Conservation (phyloP, 2,113 vertebrate species). For the Carollia perspicillata region DNA sequence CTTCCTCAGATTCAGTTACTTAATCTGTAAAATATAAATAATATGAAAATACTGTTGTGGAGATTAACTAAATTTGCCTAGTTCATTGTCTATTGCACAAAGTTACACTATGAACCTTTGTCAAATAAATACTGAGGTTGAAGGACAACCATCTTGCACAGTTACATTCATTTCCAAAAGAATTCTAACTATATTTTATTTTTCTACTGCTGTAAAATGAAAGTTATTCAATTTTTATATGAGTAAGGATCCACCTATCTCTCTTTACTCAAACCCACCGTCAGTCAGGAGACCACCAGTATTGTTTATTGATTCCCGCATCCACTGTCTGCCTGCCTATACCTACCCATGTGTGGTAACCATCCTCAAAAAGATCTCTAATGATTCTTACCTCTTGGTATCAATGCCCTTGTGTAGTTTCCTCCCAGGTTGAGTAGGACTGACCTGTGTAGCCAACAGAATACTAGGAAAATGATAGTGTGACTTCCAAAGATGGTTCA, state of each 20-base stretch:
- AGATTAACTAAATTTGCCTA: background rate
- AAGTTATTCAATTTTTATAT: background rate
- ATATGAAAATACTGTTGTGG: background rate
- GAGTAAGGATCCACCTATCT: background rate
- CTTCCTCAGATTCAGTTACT: background rate
- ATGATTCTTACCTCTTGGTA: background rate
- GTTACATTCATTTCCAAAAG: background rate
- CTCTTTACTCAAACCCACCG: background rate
- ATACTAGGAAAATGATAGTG: background rate
- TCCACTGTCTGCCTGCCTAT: background rate
- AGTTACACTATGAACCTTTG: background rate
- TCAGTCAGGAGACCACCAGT: background rate
- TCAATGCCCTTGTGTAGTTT: background rate
- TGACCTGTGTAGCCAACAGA: background rate
- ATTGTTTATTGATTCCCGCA: background rate
- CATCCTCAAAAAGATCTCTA: background rate
- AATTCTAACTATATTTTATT: background rate
- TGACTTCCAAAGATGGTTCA: background rate
- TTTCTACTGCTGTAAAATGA: background rate
- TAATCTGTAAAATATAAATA: constrained; percentile 4
- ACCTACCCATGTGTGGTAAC: background rate
- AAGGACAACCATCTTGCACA: background rate
- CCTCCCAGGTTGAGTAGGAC: background rate
- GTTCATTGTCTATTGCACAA: background rate
- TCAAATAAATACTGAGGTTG: background rate